Evolutionary conservation across 1,140 invertebrate species (phyloP).

Genomic region (Parapsyche elsis): DNA sequence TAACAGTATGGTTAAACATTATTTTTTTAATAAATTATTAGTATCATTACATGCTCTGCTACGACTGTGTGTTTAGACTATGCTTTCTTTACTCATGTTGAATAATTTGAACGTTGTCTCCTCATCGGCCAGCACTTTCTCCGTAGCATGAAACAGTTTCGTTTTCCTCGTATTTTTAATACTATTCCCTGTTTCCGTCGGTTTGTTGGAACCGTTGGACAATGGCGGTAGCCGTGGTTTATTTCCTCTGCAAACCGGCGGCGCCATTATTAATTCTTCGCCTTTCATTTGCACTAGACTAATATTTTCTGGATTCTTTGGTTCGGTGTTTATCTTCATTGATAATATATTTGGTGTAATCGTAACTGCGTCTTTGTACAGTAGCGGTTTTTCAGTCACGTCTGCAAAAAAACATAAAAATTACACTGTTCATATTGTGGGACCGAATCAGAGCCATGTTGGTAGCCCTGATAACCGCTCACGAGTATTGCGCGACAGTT

Average conservation of each 20-base stretch:
- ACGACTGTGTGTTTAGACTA: constrained; percentile 43
- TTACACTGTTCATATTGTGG: too few relatives aligned
- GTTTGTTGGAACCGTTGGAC: background rate
- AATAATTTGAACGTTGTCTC: constrained; percentile 22
- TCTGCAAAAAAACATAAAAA: constrained; percentile 26
- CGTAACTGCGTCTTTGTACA: constrained; percentile 44
- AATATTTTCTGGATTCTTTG: constrained; percentile 53
- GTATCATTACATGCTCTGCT: too few relatives aligned
- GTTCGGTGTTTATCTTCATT: constrained; percentile 50
- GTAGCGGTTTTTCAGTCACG: constrained; percentile 49
- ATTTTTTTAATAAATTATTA: too few relatives aligned
- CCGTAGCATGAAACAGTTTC: background rate
- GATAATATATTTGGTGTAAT: constrained; percentile 42
- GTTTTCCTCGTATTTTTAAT: constrained; percentile 3
- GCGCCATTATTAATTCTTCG: constrained; percentile 38
- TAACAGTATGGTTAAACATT: too few relatives aligned
- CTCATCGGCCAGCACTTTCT: background rate
- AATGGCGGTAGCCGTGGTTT: constrained; percentile 44
- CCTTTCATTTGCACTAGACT: constrained; percentile 51
- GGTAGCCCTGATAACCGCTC: too few relatives aligned
- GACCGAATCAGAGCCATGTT: too few relatives aligned
- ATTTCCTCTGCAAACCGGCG: constrained; percentile 48
- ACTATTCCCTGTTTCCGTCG: background rate
- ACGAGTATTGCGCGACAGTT: too few relatives aligned
- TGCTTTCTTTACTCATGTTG: constrained; percentile 54